These are phyloP conservation scores for Mustelus asterias DNA, from an alignment of 2,113 vertebrate genomes.

Conservation along the genomic window DNA sequence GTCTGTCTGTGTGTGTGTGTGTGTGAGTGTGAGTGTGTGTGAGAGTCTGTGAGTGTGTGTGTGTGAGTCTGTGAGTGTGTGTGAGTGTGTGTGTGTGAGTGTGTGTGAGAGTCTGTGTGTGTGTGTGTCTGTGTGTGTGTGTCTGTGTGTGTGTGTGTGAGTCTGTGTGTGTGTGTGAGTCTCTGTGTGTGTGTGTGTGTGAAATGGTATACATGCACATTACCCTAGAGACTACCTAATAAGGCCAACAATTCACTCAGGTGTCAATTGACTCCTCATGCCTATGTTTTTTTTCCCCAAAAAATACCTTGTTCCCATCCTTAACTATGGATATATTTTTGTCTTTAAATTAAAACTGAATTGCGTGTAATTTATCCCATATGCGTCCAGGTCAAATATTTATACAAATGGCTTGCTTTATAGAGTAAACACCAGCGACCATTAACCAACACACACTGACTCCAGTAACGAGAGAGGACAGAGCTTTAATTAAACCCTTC, in stretches of 20 bases:
- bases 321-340: conserved; percentile 13
- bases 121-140: neutral
- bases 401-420: neutral
- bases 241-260: neutral
- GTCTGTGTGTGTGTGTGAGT: neutral
- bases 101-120: too few species aligned
- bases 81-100: neutral
- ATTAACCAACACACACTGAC: neutral
- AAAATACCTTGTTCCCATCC: neutral
- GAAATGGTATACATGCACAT: neutral
- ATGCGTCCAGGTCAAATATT: conserved; percentile 13
- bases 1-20: neutral
- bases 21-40: too few species aligned
- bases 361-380: neutral
- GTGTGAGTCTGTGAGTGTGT: too few species aligned
- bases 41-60: too few species aligned
- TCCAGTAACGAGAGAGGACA: neutral
- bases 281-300: neutral
- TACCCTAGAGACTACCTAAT: neutral
- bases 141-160: neutral
- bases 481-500: neutral
- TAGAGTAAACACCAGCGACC: neutral
- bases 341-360: neutral
- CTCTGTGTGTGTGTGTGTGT: too few species aligned
- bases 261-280: neutral